phyloP scores from a whole-genome alignment of 2,797 vertebrate genomes.

The Enteromius unitaeniatus region DNA sequence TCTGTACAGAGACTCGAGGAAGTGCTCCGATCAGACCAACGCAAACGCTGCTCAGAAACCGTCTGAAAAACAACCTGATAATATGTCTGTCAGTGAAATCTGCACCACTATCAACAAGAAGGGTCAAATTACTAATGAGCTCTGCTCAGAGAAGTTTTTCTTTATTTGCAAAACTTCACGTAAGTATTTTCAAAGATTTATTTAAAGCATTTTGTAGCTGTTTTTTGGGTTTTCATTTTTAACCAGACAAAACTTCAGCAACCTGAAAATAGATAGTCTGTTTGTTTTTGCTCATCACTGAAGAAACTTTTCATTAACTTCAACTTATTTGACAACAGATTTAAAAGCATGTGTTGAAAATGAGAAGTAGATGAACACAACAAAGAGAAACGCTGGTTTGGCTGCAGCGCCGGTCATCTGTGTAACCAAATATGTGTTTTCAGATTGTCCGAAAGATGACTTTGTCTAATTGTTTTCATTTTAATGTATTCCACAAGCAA shows the following conservation, averaged over 20 bases:
- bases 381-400: too few relatives aligned
- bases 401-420: too few relatives aligned
- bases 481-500: not conserved
- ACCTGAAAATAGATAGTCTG: not conserved
- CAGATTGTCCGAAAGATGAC: not conserved
- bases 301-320: too few relatives aligned
- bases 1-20: slow-evolving; percentile 7
- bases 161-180: not conserved
- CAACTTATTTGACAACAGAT: too few relatives aligned
- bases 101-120: not conserved
- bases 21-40: not conserved
- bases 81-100: not conserved
- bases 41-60: too few relatives aligned
- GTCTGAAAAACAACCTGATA: not conserved
- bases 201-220: not conserved
- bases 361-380: too few relatives aligned
- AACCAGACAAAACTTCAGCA: not conserved
- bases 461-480: not conserved
- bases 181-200: not conserved
- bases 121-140: not conserved
- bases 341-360: too few relatives aligned
- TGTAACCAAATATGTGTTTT: not conserved
- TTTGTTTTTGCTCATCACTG: not conserved
- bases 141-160: not conserved
- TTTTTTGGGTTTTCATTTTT: not conserved